phyloP scores from a whole-genome alignment of 2,888 invertebrate species.

The Cotesia congregata region DNA sequence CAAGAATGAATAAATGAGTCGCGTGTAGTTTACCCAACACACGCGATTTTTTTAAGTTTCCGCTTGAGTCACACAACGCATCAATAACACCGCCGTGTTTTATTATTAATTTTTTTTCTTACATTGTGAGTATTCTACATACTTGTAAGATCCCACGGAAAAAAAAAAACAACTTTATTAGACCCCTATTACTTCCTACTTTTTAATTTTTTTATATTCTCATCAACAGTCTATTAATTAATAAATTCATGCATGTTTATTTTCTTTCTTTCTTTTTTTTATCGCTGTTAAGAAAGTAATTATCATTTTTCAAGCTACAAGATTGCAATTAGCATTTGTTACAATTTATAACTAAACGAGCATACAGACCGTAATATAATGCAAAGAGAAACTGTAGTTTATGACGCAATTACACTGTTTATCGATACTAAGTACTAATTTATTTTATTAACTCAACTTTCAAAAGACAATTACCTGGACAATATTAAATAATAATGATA shows the following conservation, averaged over 20 bases:
- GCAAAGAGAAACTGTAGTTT: background rate
- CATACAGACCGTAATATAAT: background rate
- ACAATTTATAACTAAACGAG: background rate
- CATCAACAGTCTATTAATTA: background rate
- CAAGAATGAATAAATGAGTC: constrained; percentile 31
- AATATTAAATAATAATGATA: background rate
- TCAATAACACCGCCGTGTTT: constrained; percentile 8
- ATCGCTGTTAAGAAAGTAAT: background rate
- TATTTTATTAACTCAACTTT: background rate
- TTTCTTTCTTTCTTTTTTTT: background rate
- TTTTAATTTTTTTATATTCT: background rate
- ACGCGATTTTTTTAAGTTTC: constrained; percentile 33
- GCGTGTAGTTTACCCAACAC: constrained; percentile 36
- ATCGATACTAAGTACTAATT: background rate
- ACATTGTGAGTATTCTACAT: background rate
- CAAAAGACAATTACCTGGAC: background rate
- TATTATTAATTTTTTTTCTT: background rate
- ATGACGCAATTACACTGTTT: background rate
- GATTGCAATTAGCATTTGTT: background rate
- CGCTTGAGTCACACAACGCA: constrained; percentile 5
- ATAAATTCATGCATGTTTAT: background rate
- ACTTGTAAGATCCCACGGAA: background rate
- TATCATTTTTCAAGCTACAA: background rate
- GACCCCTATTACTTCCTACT: background rate
- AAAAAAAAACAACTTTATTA: background rate